Base-by-base conservation (phyloP, 1,140 invertebrate species). In the Sminthurides bifidus region DNA sequence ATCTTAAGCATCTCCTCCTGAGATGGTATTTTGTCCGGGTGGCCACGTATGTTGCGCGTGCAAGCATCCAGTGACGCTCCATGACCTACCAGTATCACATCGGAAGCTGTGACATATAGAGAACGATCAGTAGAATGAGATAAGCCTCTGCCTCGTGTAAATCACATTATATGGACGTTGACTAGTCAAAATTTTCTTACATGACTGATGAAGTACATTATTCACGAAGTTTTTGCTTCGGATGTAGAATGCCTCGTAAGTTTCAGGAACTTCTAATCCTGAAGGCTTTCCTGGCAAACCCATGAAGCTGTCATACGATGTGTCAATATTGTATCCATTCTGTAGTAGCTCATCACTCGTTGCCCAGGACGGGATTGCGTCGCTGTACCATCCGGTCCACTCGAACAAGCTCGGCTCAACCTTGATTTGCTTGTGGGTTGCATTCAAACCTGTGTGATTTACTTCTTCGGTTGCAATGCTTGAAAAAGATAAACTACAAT, bases 371-470 rank as follows among this genome's bases (percentile, higher is more conserved):
- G 87, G 88, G 64, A 88, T 70, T 0, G 78, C 78, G 50, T 82
- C 81, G 2, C 79, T 77, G 71, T 93, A 90, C 90, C 91, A 94
- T n/a, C 80, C 79, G 52, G 90, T 75, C 84, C 85, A 94, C 69
- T 95, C 92, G 70, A 93, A 94, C 17, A 95, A 68, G 1, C 84
- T 87, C 0, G 89, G 88, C 67, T 95, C 92, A 24, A 92, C 74
- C 60, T 78, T 78, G 17, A 92, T 30, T 31, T 72, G 56, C 15
- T 71, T 64, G 24, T 66, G 71, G 35, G 4, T 23, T 37, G 71
- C 54, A 58, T 74, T 73, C 31, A 79, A 61, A 43, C 76, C 77
- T 76, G 66, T 2, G n/a, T n/a, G n/a, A n/a, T n/a, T n/a, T n/a
- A n/a, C n/a, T n/a, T n/a, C n/a, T n/a, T n/a, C n/a, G n/a, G n/a